Evolutionary conservation across 2,888 invertebrate genomes (phyloP).

Genomic region (Ormyrus thymus): DNA sequence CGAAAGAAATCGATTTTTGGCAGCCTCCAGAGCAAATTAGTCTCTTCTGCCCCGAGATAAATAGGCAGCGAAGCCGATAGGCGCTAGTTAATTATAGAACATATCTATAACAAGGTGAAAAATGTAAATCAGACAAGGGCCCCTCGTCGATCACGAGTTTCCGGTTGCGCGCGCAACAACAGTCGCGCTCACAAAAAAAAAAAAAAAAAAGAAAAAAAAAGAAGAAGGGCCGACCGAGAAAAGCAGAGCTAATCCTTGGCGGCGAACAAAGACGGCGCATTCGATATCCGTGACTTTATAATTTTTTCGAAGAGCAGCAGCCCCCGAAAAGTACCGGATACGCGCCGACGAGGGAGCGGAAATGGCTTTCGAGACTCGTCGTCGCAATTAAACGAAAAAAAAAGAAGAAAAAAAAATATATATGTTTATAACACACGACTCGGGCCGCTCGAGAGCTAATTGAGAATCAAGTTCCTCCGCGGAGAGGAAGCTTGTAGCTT

Average conservation of each 20-base stretch:
- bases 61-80: neutral
- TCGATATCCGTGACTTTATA: constrained; percentile 45
- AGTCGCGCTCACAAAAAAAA: neutral
- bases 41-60: too few species aligned
- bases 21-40: too few species aligned
- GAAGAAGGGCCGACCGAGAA: constrained; percentile 21
- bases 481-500: too few species aligned
- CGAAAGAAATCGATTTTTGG: too few species aligned
- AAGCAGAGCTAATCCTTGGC: constrained; percentile 23
- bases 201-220: neutral
- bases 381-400: neutral
- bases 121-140: constrained; percentile 42
- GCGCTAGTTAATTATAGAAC: constrained; percentile 22
- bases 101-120: neutral
- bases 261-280: constrained; percentile 36
- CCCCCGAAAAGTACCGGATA: neutral
- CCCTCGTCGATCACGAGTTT: constrained; percentile 24
- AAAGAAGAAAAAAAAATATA: constrained; percentile 1
- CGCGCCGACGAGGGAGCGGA: neutral
- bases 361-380: too few species aligned
- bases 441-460: too few species aligned
- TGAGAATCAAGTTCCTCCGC: too few species aligned
- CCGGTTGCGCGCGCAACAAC: neutral
- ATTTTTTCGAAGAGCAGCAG: constrained; percentile 21
- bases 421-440: too few species aligned